phyloP scores from a whole-genome alignment of 2,113 vertebrate genomes.

The Martes martes region DNA sequence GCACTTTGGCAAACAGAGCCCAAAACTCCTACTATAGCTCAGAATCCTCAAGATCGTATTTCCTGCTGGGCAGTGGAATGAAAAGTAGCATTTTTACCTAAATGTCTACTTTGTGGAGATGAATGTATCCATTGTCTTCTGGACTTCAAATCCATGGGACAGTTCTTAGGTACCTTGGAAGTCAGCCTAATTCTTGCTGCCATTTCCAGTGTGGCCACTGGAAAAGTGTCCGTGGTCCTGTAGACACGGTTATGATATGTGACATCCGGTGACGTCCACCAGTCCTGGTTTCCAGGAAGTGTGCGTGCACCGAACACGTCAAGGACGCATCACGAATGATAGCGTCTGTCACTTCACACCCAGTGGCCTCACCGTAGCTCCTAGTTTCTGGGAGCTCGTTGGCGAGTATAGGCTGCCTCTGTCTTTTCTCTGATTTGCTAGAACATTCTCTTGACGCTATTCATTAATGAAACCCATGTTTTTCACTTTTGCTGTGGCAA shows the following conservation, averaged over 20 bases:
- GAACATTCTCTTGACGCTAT: background rate
- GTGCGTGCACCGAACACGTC: accelerated
- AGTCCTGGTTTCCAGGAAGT: background rate
- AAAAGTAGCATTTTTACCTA: too few species aligned
- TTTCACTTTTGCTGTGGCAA: background rate
- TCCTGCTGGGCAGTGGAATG: too few species aligned
- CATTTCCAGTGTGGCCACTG: background rate
- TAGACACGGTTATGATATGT: background rate
- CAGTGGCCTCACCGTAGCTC: accelerated
- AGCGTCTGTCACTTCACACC: accelerated
- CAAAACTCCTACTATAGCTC: background rate
- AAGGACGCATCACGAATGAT: accelerated
- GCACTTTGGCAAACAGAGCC: background rate
- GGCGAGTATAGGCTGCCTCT: accelerated
- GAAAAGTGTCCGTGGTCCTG: accelerated
- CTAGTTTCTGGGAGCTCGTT: background rate
- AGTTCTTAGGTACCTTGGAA: background rate
- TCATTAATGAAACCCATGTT: background rate
- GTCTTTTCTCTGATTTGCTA: background rate
- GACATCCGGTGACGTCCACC: accelerated
- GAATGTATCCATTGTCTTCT: background rate
- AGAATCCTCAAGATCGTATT: background rate
- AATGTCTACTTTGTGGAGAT: background rate
- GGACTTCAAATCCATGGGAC: background rate
- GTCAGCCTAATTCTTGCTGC: background rate